Evolutionary conservation across 2,113 vertebrate species (phyloP).

Genomic region (Eulemur rufifrons): DNA sequence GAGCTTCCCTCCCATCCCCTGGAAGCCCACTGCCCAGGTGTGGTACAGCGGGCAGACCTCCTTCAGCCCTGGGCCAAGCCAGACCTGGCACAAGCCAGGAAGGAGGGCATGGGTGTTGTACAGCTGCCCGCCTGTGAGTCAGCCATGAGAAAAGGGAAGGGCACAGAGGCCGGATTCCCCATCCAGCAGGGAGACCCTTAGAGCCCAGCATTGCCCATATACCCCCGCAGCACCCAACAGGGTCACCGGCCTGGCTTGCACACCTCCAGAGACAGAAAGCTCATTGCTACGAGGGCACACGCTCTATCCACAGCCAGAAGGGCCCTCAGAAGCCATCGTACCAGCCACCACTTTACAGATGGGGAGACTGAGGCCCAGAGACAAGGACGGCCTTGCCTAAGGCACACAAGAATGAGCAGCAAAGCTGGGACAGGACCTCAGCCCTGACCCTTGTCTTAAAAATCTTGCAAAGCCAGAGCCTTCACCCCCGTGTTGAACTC

Average conservation of each 20-base stretch:
- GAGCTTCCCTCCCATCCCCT: background rate
- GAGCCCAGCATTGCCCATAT: background rate
- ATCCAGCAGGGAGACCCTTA: background rate
- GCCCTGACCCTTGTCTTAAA: background rate
- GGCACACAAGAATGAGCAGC: background rate
- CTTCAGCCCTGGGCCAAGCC: background rate
- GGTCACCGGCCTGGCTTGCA: background rate
- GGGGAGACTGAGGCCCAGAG: background rate
- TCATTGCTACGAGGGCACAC: background rate
- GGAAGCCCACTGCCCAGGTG: background rate
- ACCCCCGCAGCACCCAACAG: background rate
- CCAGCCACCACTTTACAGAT: background rate
- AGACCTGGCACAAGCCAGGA: background rate
- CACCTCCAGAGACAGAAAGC: background rate
- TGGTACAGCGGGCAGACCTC: background rate
- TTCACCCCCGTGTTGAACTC: rapidly evolving
- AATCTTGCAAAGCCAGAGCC: background rate
- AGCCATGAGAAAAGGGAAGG: background rate
- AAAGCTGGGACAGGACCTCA: background rate
- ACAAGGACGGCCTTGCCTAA: background rate
- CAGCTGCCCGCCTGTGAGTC: background rate
- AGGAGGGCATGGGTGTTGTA: background rate
- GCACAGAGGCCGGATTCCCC: background rate
- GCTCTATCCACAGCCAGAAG: background rate
- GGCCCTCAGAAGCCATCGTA: background rate